phyloP scores from a whole-genome alignment of 2,888 invertebrate genomes.

The Itoplectis maculator region DNA sequence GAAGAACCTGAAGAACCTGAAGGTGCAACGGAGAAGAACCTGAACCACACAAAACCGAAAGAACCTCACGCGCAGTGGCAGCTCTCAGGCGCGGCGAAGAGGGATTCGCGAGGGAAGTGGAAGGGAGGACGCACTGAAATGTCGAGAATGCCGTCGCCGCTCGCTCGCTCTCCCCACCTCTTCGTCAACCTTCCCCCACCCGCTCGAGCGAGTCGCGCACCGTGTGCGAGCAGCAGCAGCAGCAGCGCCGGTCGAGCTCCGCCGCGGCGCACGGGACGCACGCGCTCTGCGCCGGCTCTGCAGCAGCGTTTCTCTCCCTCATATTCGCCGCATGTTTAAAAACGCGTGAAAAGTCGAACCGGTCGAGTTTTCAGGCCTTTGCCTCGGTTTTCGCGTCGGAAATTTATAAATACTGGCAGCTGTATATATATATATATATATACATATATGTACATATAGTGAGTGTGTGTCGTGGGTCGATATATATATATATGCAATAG shows the following conservation, averaged over 20 bases:
- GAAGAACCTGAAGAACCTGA: too few species aligned
- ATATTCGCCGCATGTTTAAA: slow-evolving; percentile 72
- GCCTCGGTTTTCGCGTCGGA: slow-evolving; percentile 78
- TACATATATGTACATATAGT: slow-evolving; percentile 11
- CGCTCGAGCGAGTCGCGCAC: slow-evolving; percentile 24
- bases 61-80: too few species aligned
- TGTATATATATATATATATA: slow-evolving; percentile 15
- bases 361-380: slow-evolving; percentile 79
- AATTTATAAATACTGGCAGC: not conserved
- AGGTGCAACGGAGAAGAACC: too few species aligned
- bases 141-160: slow-evolving; percentile 73
- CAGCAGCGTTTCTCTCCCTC: slow-evolving; percentile 28
- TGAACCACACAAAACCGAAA: too few species aligned
- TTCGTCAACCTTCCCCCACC: slow-evolving; percentile 53
- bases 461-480: not conserved
- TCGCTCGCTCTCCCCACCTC: slow-evolving; percentile 57
- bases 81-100: too few species aligned
- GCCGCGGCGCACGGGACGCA: slow-evolving; percentile 70
- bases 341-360: slow-evolving; percentile 81
- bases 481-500: not conserved
- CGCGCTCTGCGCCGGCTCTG: slow-evolving; percentile 72
- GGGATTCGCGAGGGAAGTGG: slow-evolving; percentile 63
- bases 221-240: not conserved
- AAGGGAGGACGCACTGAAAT: slow-evolving; percentile 72
- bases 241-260: too few species aligned